Percentiles rank a stretch among this genome's conserved stretches.
Conservation (phyloP, 1,140 invertebrate species). For the Pseudomyrmex concolor region DNA sequence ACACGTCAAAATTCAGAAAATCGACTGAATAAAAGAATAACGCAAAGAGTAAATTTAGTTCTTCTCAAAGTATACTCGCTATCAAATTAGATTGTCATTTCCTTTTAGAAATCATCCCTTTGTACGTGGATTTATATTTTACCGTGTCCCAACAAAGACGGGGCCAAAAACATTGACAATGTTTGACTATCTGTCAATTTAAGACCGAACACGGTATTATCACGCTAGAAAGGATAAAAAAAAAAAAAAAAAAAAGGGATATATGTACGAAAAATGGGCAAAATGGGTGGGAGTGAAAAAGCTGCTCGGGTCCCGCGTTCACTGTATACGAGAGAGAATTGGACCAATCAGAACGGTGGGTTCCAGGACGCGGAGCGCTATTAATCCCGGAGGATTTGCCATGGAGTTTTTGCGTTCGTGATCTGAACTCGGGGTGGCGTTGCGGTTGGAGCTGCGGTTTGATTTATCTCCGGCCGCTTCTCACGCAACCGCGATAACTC, state of each 20-base stretch:
- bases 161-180: neutral
- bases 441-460: slow-evolving; percentile 79
- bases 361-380: slow-evolving; percentile 71
- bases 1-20: too few species aligned
- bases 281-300: slow-evolving; percentile 45
- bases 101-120: slow-evolving; percentile 1
- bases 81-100: slow-evolving; percentile 1
- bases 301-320: slow-evolving; percentile 47
- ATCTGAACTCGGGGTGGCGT: slow-evolving; percentile 73
- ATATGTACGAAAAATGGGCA: slow-evolving; percentile 17
- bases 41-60: neutral
- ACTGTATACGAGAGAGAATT: slow-evolving; percentile 66
- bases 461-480: slow-evolving; percentile 82
- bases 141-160: slow-evolving; percentile 6
- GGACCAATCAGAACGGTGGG: slow-evolving; percentile 69
- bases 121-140: neutral
- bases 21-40: neutral
- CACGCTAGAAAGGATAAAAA: neutral
- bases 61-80: neutral
- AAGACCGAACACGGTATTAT: slow-evolving; percentile 49
- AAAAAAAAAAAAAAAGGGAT: slow-evolving; percentile 8
- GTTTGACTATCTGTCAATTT: slow-evolving; percentile 66
- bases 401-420: slow-evolving; percentile 77
- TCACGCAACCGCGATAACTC: slow-evolving; percentile 83
- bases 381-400: slow-evolving; percentile 78